phyloP scores from a whole-genome alignment of 2,888 invertebrate genomes.

The Drosophila macrospina region DNA sequence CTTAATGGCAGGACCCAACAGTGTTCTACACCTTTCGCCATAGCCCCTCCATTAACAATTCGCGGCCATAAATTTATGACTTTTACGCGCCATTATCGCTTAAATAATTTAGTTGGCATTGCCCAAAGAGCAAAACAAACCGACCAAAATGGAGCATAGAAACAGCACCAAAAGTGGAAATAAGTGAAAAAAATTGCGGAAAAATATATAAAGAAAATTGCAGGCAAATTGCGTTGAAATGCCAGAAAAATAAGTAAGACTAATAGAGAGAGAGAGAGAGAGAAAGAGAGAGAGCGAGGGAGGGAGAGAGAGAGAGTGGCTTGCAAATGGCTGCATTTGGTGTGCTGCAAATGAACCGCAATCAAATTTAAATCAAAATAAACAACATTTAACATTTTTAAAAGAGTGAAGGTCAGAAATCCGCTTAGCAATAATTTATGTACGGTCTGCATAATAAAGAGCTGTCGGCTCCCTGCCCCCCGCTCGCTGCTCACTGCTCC shows the following conservation, averaged over 20 bases:
- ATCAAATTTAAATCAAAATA: constrained; percentile 61
- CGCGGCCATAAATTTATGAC: constrained; percentile 61
- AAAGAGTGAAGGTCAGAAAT: constrained; percentile 12
- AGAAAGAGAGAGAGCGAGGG: no score
- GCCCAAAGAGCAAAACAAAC: constrained; percentile 30
- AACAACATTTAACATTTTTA: constrained; percentile 31
- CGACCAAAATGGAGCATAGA: constrained; percentile 21
- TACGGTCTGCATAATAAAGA: constrained; percentile 21
- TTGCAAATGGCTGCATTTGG: constrained; percentile 38
- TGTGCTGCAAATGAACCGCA: constrained; percentile 61
- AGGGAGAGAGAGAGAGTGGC: constrained; percentile 21
- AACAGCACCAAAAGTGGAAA: constrained; percentile 25
- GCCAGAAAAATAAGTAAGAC: constrained; percentile 24
- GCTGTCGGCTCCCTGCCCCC: not conserved
- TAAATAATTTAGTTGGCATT: constrained; percentile 70
- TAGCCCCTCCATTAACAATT: constrained; percentile 30
- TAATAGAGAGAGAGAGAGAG: constrained; percentile 22
- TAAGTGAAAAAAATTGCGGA: not conserved
- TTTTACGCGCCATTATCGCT: constrained; percentile 71
- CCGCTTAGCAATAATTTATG: constrained; percentile 23
- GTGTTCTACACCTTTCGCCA: constrained; percentile 38
- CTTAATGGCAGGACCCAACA: constrained; percentile 46
- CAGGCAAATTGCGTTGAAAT: constrained; percentile 49
- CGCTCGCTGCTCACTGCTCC: no score
- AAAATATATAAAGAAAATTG: constrained; percentile 42